Evolutionary conservation across 2,888 invertebrate species (phyloP), one percentile per base, ranked within the genome.

Genomic region (Aleiodes testaceus): DNA sequence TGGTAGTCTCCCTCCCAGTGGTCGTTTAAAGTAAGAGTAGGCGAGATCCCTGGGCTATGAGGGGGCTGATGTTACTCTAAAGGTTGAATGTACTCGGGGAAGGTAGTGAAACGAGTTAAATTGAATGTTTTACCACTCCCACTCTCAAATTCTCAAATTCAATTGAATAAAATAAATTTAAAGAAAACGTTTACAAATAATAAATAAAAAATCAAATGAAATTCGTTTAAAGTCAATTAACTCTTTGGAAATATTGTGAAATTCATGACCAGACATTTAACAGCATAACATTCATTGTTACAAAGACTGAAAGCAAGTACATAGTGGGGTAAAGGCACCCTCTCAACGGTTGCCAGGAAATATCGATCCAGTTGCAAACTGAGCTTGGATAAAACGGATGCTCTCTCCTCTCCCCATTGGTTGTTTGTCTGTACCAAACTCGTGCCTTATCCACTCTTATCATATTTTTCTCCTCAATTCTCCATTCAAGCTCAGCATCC

Each of bases 261-360:
- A 45, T 45, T 45, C 22, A 45, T 63, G 5, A 22, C 47, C 45
- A 63, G 20, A 45, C 45, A 63, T 20, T 42, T 42, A 14, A n/a
- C n/a, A 44, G 11, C 45, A n/a, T 7, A 72, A 55, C 69, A 76
- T 75, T 80, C 75, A 83, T 85, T 85, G 85, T 84, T 85, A 82
- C 85, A 85, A 84, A 86, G 82, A 85, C 79, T 81, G 79, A 72
- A 66, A 42, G 73, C 65, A 70, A 66, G 72, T 65, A 72, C 42
- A 44, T 64, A 52, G 74, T 71, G 73, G 79, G 79, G 79, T 81
- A 63, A 63, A 80, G 83, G 79, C 81, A 82, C 83, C 84, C 84
- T 85, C 85, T 82, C 78, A 77, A 79, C 78, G 84, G 85, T 85
- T 85, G 85, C 85, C 84, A 84, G 85, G 84, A 85, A 86, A 84